Conservation (phyloP, 2,113 vertebrate species). For the Penelope pileata region DNA sequence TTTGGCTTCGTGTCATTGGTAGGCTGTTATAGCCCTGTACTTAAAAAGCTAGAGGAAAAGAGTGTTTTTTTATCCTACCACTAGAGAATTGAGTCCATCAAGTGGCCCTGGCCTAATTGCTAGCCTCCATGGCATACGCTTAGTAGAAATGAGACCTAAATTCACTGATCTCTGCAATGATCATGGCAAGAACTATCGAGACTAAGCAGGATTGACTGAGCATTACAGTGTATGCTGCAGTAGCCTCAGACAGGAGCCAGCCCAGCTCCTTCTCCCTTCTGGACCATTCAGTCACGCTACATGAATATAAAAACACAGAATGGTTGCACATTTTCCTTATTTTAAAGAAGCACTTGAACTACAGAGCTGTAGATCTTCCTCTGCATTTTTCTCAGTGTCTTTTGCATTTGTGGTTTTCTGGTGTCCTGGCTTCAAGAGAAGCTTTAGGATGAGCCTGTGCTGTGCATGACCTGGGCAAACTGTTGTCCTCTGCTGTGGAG, state of each 20-base stretch:
- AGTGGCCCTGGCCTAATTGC: not conserved
- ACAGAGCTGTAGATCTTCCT: not conserved
- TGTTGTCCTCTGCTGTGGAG: not conserved
- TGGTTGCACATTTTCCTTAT: not conserved
- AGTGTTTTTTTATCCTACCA: accelerated
- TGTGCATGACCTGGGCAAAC: no score
- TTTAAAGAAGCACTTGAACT: not conserved
- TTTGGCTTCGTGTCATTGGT: not conserved
- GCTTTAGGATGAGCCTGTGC: not conserved
- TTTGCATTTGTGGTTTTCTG: not conserved
- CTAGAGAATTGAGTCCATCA: not conserved
- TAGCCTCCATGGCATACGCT: not conserved
- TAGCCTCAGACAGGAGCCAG: not conserved
- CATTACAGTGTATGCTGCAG: not conserved
- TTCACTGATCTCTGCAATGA: not conserved
- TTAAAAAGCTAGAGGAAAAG: not conserved
- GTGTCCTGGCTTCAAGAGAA: not conserved
- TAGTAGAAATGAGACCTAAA: not conserved
- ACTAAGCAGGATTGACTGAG: not conserved
- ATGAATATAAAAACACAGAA: not conserved
- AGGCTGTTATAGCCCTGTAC: not conserved
- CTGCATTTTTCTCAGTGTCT: not conserved
- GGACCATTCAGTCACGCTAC: not conserved
- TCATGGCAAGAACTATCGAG: not conserved
- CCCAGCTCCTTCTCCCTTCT: not conserved